Conservation (phyloP, 2,113 vertebrate species). For the Laterallus jamaicensis region DNA sequence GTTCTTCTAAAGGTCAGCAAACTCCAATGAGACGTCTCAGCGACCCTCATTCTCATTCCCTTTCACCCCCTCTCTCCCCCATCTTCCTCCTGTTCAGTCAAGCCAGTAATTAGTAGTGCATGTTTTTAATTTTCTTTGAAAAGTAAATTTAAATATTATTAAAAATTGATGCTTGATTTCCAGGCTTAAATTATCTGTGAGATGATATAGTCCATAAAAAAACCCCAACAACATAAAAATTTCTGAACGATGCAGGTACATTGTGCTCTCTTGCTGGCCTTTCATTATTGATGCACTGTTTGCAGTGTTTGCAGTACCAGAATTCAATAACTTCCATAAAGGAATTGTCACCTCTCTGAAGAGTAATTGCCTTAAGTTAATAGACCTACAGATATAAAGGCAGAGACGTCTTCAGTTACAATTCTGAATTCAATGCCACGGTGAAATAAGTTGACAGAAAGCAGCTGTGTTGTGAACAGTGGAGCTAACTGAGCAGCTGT, state of each 20-base stretch:
- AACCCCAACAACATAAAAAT: not conserved
- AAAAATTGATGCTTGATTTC: constrained; percentile 25
- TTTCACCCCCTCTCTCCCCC: not conserved
- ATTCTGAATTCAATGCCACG: not conserved
- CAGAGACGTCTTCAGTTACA: not conserved
- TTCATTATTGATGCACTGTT: constrained; percentile 12
- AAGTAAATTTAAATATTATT: not conserved
- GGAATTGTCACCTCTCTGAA: constrained; percentile 34
- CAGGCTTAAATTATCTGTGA: not conserved
- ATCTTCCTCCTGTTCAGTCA: not conserved
- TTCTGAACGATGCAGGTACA: not conserved
- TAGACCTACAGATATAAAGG: not conserved
- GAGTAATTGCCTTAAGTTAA: constrained; percentile 48
- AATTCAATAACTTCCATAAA: constrained; percentile 56
- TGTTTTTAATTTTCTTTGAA: constrained; percentile 17
- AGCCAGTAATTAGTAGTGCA: not conserved
- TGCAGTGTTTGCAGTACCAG: constrained; percentile 15
- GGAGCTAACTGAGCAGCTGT: not conserved
- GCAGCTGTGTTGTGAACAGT: not conserved
- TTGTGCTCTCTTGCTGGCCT: not conserved
- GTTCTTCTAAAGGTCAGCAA: constrained; percentile 38
- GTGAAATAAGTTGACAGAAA: not conserved
- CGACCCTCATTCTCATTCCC: not conserved
- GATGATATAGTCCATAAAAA: not conserved
- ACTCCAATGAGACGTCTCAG: not conserved